A percentile compares a stretch with the other conserved stretches of the same genome.
Conservation (phyloP, 2,888 invertebrate genomes). For the Allolobophora icterica region DNA sequence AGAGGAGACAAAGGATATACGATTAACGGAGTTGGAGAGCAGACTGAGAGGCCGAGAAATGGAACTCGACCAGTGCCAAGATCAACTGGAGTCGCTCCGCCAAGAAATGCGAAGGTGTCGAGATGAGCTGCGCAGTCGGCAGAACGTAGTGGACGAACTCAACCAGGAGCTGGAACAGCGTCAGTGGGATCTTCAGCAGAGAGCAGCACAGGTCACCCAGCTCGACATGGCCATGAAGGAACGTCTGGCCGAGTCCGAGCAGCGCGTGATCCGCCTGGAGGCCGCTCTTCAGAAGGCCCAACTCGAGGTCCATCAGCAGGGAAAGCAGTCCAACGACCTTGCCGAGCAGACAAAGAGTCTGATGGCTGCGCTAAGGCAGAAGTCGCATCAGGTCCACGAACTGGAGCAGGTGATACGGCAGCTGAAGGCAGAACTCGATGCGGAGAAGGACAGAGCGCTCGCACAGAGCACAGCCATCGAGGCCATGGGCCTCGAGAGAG, state of each 20-base stretch:
- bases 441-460: not conserved
- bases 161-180: conserved; percentile 52
- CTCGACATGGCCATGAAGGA: conserved; percentile 56
- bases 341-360: conserved; percentile 42
- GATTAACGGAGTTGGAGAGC: not conserved
- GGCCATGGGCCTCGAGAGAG: not conserved
- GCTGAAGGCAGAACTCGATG: not conserved
- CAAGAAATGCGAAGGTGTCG: not conserved
- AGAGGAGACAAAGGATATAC: not conserved
- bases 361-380: not conserved
- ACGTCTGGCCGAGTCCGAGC: conserved; percentile 54
- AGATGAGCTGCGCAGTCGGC: conserved; percentile 52
- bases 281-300: conserved; percentile 54
- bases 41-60: not conserved
- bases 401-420: conserved; percentile 15
- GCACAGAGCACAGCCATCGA: not conserved
- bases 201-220: conserved; percentile 55
- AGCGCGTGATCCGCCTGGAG: conserved; percentile 55
- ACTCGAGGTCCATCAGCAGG: conserved; percentile 54
- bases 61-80: not conserved
- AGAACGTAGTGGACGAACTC: conserved; percentile 51
- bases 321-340: conserved; percentile 56
- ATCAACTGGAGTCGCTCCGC: not conserved
- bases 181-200: conserved; percentile 55
- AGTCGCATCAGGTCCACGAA: not conserved